Evolutionary conservation across 2,888 invertebrate genomes (phyloP).

Genomic region (Oscheius myriophilus): DNA sequence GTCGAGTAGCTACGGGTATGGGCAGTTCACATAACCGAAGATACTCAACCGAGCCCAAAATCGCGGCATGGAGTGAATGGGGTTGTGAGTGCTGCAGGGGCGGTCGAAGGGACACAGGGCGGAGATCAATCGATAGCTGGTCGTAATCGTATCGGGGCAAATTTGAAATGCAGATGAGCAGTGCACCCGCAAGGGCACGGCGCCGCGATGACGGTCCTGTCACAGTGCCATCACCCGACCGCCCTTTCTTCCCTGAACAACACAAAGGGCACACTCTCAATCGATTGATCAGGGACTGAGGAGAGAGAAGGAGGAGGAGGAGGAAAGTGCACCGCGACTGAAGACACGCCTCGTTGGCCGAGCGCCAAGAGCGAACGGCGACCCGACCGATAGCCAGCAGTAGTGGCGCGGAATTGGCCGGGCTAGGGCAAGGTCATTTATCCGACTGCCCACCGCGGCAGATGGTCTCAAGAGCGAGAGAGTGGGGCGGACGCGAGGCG

Average conservation of each 20-base stretch:
- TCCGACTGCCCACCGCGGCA: constrained; percentile 21
- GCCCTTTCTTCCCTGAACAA: constrained; percentile 1
- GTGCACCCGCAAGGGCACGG: not conserved
- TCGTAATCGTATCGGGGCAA: constrained; percentile 13
- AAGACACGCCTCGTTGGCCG: not conserved
- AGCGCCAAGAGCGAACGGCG: constrained; percentile 3
- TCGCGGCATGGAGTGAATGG: not conserved
- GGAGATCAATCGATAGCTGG: constrained; percentile 17
- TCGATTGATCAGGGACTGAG: no score
- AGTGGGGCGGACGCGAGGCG: constrained; percentile 3
- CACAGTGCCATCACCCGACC: not conserved
- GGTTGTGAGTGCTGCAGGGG: not conserved
- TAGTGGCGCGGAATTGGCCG: constrained; percentile 18
- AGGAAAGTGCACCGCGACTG: not conserved
- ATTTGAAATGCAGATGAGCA: constrained; percentile 22
- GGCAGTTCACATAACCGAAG: constrained; percentile 17
- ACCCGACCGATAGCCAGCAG: constrained; percentile 11
- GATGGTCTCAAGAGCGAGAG: constrained; percentile 30
- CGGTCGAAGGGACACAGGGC: no score
- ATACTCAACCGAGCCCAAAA: constrained; percentile 8
- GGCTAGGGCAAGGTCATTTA: constrained; percentile 25
- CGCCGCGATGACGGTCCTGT: constrained; percentile 15
- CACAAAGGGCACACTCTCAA: not conserved
- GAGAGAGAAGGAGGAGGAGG: no score
- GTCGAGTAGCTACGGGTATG: constrained; percentile 30